A percentile compares a stretch with the other conserved stretches of the same genome.
Conservation (phyloP, 2,113 vertebrate species). For the Daphoenositta chrysoptera region DNA sequence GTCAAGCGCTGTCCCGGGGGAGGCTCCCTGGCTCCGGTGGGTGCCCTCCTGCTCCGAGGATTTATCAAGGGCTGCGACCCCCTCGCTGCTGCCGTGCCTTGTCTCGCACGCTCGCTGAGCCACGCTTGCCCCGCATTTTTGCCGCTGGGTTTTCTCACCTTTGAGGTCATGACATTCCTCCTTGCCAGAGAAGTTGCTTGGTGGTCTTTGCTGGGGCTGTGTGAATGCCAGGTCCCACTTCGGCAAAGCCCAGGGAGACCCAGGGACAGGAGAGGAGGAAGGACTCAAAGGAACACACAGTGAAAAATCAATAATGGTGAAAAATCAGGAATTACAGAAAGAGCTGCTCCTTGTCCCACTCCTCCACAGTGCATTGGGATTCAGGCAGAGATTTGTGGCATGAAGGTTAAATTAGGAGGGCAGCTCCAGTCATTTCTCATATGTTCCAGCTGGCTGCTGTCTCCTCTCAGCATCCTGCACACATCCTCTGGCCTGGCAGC, state of each 20-base stretch:
- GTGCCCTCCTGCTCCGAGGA: not conserved
- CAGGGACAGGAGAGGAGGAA: not conserved
- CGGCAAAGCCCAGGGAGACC: not conserved
- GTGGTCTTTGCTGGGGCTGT: not conserved
- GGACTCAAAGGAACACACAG: not conserved
- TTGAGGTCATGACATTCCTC: not conserved
- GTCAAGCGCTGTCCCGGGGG: not conserved
- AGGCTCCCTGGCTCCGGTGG: not conserved
- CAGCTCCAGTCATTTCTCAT: not conserved
- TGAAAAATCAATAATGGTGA: not conserved
- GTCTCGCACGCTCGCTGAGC: accelerated
- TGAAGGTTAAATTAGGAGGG: slow-evolving; percentile 5
- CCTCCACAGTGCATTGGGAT: not conserved
- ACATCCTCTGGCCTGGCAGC: not conserved
- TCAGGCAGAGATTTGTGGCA: not conserved
- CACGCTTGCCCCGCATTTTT: accelerated
- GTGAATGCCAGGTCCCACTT: not conserved
- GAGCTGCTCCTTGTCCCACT: not conserved
- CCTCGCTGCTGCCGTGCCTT: not conserved
- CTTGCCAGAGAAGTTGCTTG: not conserved
- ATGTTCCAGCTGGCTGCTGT: not conserved
- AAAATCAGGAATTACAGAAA: not conserved
- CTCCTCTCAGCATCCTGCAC: not conserved
- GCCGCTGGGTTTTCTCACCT: not conserved
- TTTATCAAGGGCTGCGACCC: not conserved